phyloP scores from a whole-genome alignment of 2,113 vertebrate species.

The Oxygymnocypris stewartii region DNA sequence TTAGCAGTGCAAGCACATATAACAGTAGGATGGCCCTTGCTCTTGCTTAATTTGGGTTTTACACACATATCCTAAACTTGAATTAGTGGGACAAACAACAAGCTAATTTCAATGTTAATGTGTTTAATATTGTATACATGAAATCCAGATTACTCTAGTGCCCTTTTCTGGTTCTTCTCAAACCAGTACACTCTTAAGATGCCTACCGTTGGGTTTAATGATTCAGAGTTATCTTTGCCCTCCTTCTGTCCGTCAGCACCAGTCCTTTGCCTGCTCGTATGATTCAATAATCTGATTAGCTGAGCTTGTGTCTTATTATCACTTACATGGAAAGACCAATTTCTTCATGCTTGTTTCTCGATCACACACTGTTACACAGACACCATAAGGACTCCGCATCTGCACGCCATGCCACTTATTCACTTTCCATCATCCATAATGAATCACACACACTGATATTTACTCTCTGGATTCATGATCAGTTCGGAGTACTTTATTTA shows the following conservation, averaged over 20 bases:
- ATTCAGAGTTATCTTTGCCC: not conserved
- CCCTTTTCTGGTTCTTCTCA: not conserved
- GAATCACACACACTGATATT: not conserved
- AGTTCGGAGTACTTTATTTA: conserved; percentile 72
- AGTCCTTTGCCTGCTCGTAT: conserved; percentile 40
- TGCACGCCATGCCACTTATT: conserved; percentile 2
- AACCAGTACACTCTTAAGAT: not conserved
- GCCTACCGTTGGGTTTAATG: conserved; percentile 1
- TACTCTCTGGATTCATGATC: conserved; percentile 70
- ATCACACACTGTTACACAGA: conserved; percentile 42
- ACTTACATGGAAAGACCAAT: conserved; percentile 66
- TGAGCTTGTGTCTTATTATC: conserved; percentile 71
- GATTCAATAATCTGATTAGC: conserved; percentile 69
- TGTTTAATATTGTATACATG: not conserved
- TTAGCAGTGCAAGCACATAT: not conserved
- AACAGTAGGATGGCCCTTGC: not conserved
- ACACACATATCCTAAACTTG: not conserved
- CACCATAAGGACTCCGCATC: not conserved
- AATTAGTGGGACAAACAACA: not conserved
- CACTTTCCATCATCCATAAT: not conserved
- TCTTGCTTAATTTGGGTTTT: conserved; percentile 1
- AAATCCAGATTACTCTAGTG: not conserved
- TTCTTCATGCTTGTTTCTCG: conserved; percentile 55
- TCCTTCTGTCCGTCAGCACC: conserved; percentile 31
- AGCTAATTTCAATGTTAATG: not conserved